A percentile compares a stretch with the other conserved stretches of the same genome.
Conservation (phyloP, 2,888 invertebrate species). For the Drosophila subsilvestris region DNA sequence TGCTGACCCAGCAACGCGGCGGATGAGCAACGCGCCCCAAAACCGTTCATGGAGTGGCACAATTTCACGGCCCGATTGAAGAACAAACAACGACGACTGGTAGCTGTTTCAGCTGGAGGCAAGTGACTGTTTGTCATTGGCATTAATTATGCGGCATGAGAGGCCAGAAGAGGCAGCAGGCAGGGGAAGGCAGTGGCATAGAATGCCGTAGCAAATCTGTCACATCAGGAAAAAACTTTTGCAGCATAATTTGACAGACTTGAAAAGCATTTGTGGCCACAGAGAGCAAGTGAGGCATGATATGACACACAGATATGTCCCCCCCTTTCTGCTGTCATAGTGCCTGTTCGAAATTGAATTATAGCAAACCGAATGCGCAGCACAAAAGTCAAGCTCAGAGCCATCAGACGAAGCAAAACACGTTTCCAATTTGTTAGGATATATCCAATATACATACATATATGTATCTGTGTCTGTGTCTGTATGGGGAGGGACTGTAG, state of each 20-base stretch:
- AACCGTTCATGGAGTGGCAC: slow-evolving; percentile 9
- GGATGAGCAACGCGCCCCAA: slow-evolving; percentile 53
- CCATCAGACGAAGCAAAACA: slow-evolving; percentile 42
- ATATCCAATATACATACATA: slow-evolving; percentile 24
- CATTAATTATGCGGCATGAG: slow-evolving; percentile 56
- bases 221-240: slow-evolving; percentile 25
- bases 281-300: slow-evolving; percentile 1
- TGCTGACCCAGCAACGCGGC: slow-evolving; percentile 39
- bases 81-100: slow-evolving; percentile 23
- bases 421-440: slow-evolving; percentile 64
- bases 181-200: background rate
- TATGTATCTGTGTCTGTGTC: background rate
- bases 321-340: slow-evolving; percentile 3
- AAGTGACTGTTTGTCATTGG: slow-evolving; percentile 55
- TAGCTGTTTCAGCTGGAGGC: slow-evolving; percentile 19
- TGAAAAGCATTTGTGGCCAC: slow-evolving; percentile 30
- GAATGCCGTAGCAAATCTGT: slow-evolving; percentile 7
- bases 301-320: slow-evolving; percentile 31
- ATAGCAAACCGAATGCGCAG: slow-evolving; percentile 58
- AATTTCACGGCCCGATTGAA: slow-evolving; percentile 66
- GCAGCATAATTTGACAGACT: slow-evolving; percentile 50
- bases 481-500: slow-evolving; percentile 27
- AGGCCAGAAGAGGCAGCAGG: background rate
- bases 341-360: slow-evolving; percentile 66
- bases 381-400: slow-evolving; percentile 53